Evolutionary conservation across 1,140 invertebrate species (phyloP).

Genomic region (Andrena cerasifolii): DNA sequence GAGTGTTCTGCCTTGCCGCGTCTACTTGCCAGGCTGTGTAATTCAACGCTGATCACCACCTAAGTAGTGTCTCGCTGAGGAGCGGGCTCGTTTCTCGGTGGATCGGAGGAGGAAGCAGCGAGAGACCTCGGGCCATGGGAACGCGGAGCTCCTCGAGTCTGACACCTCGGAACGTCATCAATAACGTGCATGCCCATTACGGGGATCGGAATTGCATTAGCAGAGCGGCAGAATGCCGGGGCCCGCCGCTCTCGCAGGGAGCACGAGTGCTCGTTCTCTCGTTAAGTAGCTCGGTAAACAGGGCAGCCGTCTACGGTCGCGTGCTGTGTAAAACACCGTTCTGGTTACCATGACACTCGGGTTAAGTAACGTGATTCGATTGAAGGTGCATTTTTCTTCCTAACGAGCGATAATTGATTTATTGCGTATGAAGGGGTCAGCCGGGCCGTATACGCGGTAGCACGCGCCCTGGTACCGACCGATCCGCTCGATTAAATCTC

Average conservation of each 20-base stretch:
- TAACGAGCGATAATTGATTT: constrained; percentile 77
- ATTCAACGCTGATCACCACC: too few species aligned
- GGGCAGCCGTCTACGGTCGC: background rate
- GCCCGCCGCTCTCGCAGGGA: background rate
- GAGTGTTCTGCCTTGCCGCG: too few species aligned
- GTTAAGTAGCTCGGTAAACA: background rate
- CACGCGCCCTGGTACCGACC: constrained; percentile 53
- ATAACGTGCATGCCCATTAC: background rate
- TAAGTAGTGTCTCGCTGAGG: too few species aligned
- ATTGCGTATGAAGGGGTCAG: constrained; percentile 65
- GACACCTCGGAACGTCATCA: background rate
- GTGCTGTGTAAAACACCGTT: constrained; percentile 29
- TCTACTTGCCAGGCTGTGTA: too few species aligned
- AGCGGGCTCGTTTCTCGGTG: too few species aligned
- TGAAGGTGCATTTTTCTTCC: constrained; percentile 76
- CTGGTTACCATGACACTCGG: constrained; percentile 60
- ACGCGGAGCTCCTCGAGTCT: too few species aligned
- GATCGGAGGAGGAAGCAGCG: too few species aligned
- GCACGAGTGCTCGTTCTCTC: constrained; percentile 10
- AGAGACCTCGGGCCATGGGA: too few species aligned
- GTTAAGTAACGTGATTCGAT: constrained; percentile 76
- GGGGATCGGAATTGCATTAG: background rate
- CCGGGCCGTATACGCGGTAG: constrained; percentile 60
- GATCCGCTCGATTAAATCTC: constrained; percentile 50
- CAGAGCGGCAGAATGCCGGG: background rate